These are phyloP conservation scores for Brachionus sp. DNA, from an alignment of 1,140 invertebrate genomes.

Conservation along the genomic window DNA sequence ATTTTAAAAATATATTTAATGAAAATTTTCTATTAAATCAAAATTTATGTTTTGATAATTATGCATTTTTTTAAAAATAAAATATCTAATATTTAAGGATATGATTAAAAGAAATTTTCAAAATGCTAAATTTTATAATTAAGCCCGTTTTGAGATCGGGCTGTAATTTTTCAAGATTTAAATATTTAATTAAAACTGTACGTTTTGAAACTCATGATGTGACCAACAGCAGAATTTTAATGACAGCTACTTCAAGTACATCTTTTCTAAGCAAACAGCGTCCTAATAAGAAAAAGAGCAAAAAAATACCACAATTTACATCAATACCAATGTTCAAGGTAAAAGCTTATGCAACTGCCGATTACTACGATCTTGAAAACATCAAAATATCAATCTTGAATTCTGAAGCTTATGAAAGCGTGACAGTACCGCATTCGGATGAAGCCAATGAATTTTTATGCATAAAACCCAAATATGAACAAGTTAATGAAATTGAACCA, in stretches of 20 bases:
- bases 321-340: constrained; percentile 26
- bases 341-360: constrained; percentile 30
- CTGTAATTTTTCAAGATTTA: neutral
- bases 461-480: constrained; percentile 7
- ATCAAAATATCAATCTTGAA: neutral
- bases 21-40: too few species aligned
- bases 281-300: constrained; percentile 13
- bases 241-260: neutral
- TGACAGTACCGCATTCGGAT: neutral
- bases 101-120: neutral
- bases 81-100: neutral
- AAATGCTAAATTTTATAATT: neutral
- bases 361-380: constrained; percentile 40
- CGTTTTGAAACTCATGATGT: neutral
- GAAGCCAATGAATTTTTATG: neutral
- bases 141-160: neutral
- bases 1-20: too few species aligned
- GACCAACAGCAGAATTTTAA: neutral
- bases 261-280: constrained; percentile 8
- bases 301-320: neutral
- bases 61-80: neutral
- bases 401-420: neutral
- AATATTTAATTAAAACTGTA: neutral
- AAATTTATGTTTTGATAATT: too few species aligned
- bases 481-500: neutral